Percentiles rank a stretch among this genome's conserved stretches.
These are phyloP conservation scores for Drosophila kohkoa DNA, from an alignment of 1,140 invertebrate species.

Conservation along the genomic window DNA sequence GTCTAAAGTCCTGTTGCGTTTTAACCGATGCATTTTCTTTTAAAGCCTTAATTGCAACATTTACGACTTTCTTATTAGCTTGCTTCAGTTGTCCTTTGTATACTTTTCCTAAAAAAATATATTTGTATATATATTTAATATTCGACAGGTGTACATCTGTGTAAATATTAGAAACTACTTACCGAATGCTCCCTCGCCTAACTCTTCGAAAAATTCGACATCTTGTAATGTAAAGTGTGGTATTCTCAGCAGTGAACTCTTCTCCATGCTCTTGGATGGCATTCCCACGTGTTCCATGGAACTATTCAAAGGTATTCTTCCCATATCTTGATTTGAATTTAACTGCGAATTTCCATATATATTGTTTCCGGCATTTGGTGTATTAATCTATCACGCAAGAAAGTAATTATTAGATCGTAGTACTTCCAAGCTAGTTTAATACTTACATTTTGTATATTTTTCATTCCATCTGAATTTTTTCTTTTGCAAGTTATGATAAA, in stretches of 20 bases:
- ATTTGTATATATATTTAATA: conserved; percentile 1
- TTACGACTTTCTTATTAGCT: conserved; percentile 88
- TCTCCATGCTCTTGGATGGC: conserved; percentile 84
- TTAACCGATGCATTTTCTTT: conserved; percentile 97
- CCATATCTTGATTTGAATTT: conserved; percentile 92
- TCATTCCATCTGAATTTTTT: conserved; percentile 86
- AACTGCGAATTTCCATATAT: conserved; percentile 90
- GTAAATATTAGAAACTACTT: conserved; percentile 58
- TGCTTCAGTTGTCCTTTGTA: conserved; percentile 96
- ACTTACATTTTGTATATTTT: conserved; percentile 87
- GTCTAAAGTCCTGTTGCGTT: conserved; percentile 95
- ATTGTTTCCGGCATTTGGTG: conserved; percentile 91
- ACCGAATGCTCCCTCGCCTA: conserved; percentile 98
- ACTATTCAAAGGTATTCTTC: conserved; percentile 71
- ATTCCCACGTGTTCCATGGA: conserved; percentile 47
- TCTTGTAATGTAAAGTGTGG: conserved; percentile 91
- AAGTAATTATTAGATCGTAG: conserved; percentile 9
- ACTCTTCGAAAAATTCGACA: conserved; percentile 95
- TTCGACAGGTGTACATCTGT: neutral
- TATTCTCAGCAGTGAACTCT: conserved; percentile 87
- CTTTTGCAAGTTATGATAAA: conserved; percentile 86
- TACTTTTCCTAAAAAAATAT: conserved; percentile 89
- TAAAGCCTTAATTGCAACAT: conserved; percentile 97
- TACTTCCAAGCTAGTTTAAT: neutral
- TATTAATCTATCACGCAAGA: conserved; percentile 86